A percentile compares a stretch with the other conserved stretches of the same genome.
These are phyloP conservation scores for Hypanus sabinus DNA, from an alignment of 2,113 vertebrate genomes.

Conservation along the genomic window DNA sequence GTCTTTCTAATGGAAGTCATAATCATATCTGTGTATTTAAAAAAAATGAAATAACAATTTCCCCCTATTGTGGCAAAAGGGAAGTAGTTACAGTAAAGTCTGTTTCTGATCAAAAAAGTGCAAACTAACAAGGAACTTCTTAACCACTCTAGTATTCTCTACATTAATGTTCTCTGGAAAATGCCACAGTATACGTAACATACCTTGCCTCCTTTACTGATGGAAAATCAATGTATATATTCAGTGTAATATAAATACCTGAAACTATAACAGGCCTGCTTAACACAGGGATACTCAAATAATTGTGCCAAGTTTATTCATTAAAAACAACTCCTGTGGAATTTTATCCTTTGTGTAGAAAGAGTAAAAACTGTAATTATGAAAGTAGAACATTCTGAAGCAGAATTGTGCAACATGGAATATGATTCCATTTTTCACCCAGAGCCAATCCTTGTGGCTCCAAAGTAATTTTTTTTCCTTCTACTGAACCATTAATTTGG, in stretches of 20 bases:
- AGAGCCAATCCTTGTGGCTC: background rate
- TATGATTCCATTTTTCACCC: background rate
- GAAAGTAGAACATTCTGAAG: background rate
- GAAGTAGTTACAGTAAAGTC: background rate
- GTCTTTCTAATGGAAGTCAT: background rate
- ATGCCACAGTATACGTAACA: background rate
- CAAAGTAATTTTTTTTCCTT: background rate
- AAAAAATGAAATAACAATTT: background rate
- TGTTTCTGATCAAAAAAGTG: background rate
- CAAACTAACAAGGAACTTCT: background rate
- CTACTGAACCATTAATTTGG: background rate
- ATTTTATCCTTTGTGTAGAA: background rate
- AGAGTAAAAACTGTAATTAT: background rate
- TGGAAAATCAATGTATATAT: background rate
- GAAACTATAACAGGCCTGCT: background rate
- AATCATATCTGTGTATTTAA: background rate
- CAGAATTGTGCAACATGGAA: background rate
- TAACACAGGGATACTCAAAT: background rate
- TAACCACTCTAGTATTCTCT: background rate
- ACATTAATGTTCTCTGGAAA: background rate
- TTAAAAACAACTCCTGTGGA: background rate
- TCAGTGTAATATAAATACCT: background rate
- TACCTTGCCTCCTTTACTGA: background rate
- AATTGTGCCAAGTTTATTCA: background rate
- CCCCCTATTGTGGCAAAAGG: background rate